Conservation (phyloP, 2,113 vertebrate species). For the Leucoraja erinaceus region DNA sequence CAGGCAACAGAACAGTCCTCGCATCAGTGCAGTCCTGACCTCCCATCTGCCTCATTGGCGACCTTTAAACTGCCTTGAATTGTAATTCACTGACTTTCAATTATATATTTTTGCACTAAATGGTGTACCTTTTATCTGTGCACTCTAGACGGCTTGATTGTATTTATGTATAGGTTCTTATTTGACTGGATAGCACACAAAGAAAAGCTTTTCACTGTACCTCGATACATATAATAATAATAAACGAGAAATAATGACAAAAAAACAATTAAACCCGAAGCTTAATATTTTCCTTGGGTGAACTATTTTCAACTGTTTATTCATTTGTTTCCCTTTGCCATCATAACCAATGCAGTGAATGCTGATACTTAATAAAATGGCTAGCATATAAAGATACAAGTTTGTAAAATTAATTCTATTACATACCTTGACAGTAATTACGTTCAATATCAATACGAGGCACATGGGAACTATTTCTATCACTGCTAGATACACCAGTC, state of each 20-base stretch:
- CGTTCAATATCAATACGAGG: not conserved
- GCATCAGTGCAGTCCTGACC: too few relatives aligned
- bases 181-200: too few relatives aligned
- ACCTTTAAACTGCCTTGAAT: too few relatives aligned
- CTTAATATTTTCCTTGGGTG: not conserved
- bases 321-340: not conserved
- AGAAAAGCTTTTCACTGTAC: too few relatives aligned
- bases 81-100: too few relatives aligned
- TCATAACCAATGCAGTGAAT: not conserved
- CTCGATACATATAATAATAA: too few relatives aligned
- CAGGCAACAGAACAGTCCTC: too few relatives aligned
- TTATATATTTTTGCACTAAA: too few relatives aligned
- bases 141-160: too few relatives aligned
- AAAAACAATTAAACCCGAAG: not conserved
- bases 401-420: not conserved
- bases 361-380: not conserved
- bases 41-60: too few relatives aligned
- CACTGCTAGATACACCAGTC: not conserved
- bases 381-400: not conserved
- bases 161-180: too few relatives aligned
- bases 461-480: not conserved
- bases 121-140: too few relatives aligned
- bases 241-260: not conserved
- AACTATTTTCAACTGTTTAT: not conserved
- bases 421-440: conserved; percentile 25